phyloP scores from a whole-genome alignment of 1,140 invertebrate genomes.

The Pseudomyrmex dendroicus region DNA sequence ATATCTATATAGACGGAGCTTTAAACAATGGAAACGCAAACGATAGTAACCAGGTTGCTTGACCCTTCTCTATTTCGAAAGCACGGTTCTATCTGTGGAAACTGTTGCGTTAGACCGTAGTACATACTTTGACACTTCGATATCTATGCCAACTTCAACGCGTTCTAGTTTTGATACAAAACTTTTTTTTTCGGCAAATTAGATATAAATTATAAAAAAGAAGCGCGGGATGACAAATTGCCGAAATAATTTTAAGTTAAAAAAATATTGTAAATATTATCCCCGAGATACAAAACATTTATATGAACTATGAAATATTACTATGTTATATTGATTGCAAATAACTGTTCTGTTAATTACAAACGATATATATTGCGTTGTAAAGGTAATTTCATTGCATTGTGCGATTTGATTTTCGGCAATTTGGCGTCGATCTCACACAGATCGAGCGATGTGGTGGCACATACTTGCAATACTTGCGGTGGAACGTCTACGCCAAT shows the following conservation, averaged over 20 bases:
- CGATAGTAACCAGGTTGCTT: conserved; percentile 45
- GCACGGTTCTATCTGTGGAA: conserved; percentile 16
- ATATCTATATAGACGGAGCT: conserved; percentile 46
- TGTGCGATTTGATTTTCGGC: conserved; percentile 10
- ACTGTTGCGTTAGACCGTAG: conserved; percentile 4
- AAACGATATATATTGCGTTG: background rate
- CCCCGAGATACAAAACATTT: background rate
- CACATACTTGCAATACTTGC: conserved; percentile 91
- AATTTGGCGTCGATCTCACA: conserved; percentile 20
- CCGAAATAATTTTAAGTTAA: no score
- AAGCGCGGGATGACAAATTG: no score
- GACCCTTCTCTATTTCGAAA: conserved; percentile 20
- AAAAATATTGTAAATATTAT: no score
- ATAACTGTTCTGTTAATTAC: background rate
- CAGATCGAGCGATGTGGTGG: conserved; percentile 6
- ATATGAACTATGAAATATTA: background rate
- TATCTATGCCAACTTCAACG: conserved; percentile 16
- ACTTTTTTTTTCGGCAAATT: background rate
- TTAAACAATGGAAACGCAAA: conserved; percentile 56
- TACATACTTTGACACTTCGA: background rate
- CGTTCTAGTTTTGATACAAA: conserved; percentile 13
- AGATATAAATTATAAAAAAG: background rate
- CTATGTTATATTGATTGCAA: background rate
- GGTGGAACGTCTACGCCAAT: conserved; percentile 91
- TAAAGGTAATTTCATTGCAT: background rate